A percentile compares a stretch with the other conserved stretches of the same genome.
Evolutionary conservation across 1,140 invertebrate species (phyloP).

Genomic region (Bombus sibiricus): DNA sequence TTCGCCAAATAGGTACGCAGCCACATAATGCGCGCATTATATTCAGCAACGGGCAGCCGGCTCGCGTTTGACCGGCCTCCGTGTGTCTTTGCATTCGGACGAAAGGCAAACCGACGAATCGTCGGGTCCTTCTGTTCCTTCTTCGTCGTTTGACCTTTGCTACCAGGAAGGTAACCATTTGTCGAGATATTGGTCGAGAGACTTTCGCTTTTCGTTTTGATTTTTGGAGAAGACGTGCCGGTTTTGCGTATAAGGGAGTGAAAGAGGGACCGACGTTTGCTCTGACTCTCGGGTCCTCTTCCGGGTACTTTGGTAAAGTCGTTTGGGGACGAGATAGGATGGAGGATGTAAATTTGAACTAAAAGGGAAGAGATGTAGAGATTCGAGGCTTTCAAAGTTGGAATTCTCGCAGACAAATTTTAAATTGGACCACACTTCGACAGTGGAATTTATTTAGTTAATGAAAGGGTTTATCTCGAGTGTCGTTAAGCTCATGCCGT

Average conservation of each 20-base stretch:
- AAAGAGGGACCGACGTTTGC: not conserved
- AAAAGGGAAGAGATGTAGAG: not conserved
- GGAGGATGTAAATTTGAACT: constrained; percentile 8
- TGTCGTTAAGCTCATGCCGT: no score
- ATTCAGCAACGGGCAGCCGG: constrained; percentile 33
- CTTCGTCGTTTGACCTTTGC: constrained; percentile 48
- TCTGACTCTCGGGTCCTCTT: not conserved
- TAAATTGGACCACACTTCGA: not conserved
- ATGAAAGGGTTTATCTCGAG: not conserved
- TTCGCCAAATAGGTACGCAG: constrained; percentile 58
- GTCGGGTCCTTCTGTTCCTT: not conserved
- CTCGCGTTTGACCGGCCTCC: constrained; percentile 48
- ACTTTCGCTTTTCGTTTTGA: constrained; percentile 54
- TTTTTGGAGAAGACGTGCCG: not conserved
- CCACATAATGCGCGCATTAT: constrained; percentile 62
- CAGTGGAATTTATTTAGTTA: not conserved
- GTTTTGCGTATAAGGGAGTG: not conserved
- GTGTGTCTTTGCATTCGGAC: constrained; percentile 34
- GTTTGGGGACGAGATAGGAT: not conserved
- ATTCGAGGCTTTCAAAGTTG: not conserved
- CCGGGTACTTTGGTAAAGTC: constrained; percentile 1
- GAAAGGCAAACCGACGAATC: constrained; percentile 9
- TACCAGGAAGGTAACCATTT: not conserved
- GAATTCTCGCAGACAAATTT: not conserved
- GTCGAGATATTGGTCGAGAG: constrained; percentile 1